Evolutionary conservation across 2,113 vertebrate species (phyloP), one percentile per base, ranked within the genome.

Genomic region (Naja naja): DNA sequence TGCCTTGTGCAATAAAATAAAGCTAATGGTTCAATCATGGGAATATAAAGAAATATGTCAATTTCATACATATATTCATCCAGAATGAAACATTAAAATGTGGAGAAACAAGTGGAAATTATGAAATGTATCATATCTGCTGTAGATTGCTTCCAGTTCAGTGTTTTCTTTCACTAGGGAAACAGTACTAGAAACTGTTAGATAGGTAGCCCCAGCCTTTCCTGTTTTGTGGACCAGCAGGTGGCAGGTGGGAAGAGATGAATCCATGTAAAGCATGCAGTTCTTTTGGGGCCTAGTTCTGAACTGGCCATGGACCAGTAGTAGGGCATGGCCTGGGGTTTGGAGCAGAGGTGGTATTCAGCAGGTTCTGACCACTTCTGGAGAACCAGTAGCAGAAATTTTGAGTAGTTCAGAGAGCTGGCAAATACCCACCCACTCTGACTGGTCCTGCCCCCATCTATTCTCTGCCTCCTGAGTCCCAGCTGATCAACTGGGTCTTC

Each of bases 221-320:
- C 11, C 0, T 4, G 30, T 2, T n/a, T 16, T 69, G 64, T n/a
- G 12, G 12, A 69, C 64, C 0, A 0, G 4, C 30, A 5, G 12
- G 30, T 0, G 30, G 1, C 22, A 30, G 27, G 10, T 1, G 25
- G 10, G 30, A 1, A 4, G 1, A 58, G 0, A 58, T 58, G 56
- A 8, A 27, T 60, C 25, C 0, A 27, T 27, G 8, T 60, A 9
- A 25, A 8, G 23, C 7, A 8, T 27, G 23, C 8, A 58, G 23
- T 58, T 8, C 2, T 58, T 58, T 27, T 0, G 8, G 2, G 23
- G 56, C 8, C 23, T 8, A 58, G 2, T 58, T 58, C 23, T 58
- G 23, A 58, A 58, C 23, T 27, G 8, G 56, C 56, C 5, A 9
- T 58, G 56, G 23, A 2, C 56, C 56, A 58, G 8, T 8, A 25